Base-by-base conservation (phyloP, 2,888 invertebrate genomes). In the Trisateles emortualis region DNA sequence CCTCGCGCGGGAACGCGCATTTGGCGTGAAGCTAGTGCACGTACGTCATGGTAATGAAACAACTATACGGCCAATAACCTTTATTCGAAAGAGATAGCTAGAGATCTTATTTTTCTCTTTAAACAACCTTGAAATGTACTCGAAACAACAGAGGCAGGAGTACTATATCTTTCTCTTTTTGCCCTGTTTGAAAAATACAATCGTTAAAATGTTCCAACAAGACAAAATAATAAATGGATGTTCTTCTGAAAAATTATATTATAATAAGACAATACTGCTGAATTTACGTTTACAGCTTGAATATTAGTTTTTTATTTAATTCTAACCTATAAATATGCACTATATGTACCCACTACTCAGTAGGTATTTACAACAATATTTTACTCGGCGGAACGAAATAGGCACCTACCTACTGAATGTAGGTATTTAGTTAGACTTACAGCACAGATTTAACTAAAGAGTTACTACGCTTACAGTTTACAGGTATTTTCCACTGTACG, bases 101-200 rank as follows among this genome's bases (percentile, higher is more conserved):
- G 73, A 76, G 35, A 40, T 64, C 38, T 50, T 40, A 39, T 10
- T 50, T 71, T 79, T 77, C 44, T 57, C 70, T 81, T 74, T 59
- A 72, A 63, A 73, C 74, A 90, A 87, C 92, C 92, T 92, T 92
- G 90, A 88, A 86, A 47, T 77, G 65, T 56, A 64, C 74, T 72
- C 54, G 56, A 67, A 70, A 59, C 52, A 65, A 76, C 72, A 77
- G 66, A 76, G 79, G 79, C 79, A 74, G 74, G 79, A 77, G 82
- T 73, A 79, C 66, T 87, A 79, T 83, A 80, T 74, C 86, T 79
- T 72, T 78, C 87, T 83, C 83, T 80, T 71, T 88, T 84, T 76
- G 63, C 77, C 81, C 75, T 78, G 72, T 84, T 84, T 83, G 68
- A 81, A 86, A 69, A 86, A 78, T 74, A 83, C 76, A 81, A 84